Evolutionary conservation across 1,140 invertebrate species (phyloP), one percentile per base, ranked within the genome.

Genomic region (Stratiolaelaps scimitus): DNA sequence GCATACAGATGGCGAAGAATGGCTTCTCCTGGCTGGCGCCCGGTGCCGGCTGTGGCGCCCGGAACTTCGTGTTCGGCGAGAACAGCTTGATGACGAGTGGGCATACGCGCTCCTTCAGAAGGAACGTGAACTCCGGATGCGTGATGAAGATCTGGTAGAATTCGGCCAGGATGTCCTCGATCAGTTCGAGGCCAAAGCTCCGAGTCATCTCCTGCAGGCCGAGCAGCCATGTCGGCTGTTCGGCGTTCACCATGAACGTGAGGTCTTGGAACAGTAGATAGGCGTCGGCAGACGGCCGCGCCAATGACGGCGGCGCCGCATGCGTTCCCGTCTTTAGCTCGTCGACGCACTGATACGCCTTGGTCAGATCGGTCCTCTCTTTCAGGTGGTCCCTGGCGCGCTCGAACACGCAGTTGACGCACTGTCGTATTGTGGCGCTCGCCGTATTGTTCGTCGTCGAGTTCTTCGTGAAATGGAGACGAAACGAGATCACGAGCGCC

Each of bases 21-120:
- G 93, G 92, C 71, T 92, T 91, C 74, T 96, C 92, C 64, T 84
- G 78, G 30, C 84, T 78, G 13, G 81, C 81, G 4, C 43, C 70
- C 45, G n/a, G 69, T 69, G 40, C 71, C 66, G 69, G 70, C 19
- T 71, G 69, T 28, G 69, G 68, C n/a, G 74, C 47, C 76, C 76
- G 67, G 87, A 87, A 92, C 76, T 90, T 92, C 2, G 92, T 87
- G 75, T 93, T 97, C 17, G 93, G 92, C 10, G 93, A 98, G 77
- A 98, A 98, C 67, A 98, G 76, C 76, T 95, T 93, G 66, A 98
- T 97, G 0, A 98, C 89, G 70, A 98, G 79, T 10, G 94, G 93
- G 76, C 94, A 98, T 0, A 98, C 92, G 70, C 89, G 81, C 75
- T 98, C 94, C 77, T 97, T 97, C 15, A 98, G 74, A 34, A 98